Evolutionary conservation across 2,888 invertebrate species (phyloP).

Genomic region (Abscondita cerata): DNA sequence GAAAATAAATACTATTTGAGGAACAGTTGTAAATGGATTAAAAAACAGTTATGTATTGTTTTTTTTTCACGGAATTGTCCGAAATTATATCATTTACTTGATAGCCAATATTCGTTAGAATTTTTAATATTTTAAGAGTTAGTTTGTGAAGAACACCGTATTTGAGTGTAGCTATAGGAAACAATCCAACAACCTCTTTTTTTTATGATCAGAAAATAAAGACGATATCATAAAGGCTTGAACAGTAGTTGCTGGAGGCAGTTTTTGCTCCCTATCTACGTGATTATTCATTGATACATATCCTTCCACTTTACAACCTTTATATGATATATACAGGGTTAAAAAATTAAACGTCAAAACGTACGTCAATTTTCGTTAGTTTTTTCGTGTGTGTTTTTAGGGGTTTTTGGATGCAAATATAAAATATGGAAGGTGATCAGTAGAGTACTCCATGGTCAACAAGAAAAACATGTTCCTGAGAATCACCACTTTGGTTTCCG

Average conservation of each 20-base stretch:
- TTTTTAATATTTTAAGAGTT: constrained; percentile 1
- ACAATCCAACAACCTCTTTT: background rate
- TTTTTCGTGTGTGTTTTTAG: too few relatives aligned
- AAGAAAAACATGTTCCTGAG: too few relatives aligned
- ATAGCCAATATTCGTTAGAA: background rate
- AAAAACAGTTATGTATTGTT: background rate
- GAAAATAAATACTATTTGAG: background rate
- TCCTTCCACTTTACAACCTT: too few relatives aligned
- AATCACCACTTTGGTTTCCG: too few relatives aligned
- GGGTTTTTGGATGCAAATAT: too few relatives aligned
- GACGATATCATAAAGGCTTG: background rate
- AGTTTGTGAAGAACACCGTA: background rate
- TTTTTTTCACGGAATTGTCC: background rate
- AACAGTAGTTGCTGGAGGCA: background rate
- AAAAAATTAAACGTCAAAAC: too few relatives aligned
- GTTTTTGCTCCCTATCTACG: too few relatives aligned
- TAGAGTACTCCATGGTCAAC: too few relatives aligned
- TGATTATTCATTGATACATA: too few relatives aligned
- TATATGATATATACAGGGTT: too few relatives aligned
- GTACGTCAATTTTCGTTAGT: too few relatives aligned
- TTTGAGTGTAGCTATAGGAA: background rate
- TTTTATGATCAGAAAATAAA: background rate
- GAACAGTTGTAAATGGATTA: background rate
- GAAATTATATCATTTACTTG: background rate
- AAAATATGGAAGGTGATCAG: too few relatives aligned